A percentile compares a stretch with the other conserved stretches of the same genome.
Evolutionary conservation across 2,113 vertebrate genomes (phyloP).

Genomic region (Erinaceus europaeus): DNA sequence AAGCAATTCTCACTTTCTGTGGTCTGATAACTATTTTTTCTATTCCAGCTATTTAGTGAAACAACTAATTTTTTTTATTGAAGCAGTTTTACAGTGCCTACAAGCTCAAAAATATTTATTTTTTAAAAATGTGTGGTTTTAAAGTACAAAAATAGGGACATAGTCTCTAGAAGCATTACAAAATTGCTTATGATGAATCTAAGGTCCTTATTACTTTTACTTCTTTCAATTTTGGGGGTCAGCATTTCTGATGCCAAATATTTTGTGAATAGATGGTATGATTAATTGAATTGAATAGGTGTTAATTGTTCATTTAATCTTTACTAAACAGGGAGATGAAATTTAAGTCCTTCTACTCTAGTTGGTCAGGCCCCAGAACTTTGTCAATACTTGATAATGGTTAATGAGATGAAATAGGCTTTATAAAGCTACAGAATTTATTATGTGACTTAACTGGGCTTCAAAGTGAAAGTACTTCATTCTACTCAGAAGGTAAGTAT

Average conservation of each 20-base stretch:
- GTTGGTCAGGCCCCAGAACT: not conserved
- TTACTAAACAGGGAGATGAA: not conserved
- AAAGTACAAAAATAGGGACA: not conserved
- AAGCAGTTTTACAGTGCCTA: not conserved
- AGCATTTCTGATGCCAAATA: not conserved
- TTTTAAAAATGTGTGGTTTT: not conserved
- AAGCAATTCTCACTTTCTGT: conserved; percentile 21
- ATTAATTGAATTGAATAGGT: conserved; percentile 21
- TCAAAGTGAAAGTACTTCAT: not conserved
- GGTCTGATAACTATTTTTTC: conserved; percentile 4
- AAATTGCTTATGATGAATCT: not conserved
- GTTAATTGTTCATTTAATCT: not conserved
- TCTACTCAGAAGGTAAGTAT: not conserved
- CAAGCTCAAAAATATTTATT: not conserved
- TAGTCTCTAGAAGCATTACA: not conserved
- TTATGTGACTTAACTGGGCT: not conserved
- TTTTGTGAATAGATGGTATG: not conserved
- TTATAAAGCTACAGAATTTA: not conserved
- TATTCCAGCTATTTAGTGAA: conserved; percentile 12
- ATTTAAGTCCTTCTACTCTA: not conserved
- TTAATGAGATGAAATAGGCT: not conserved
- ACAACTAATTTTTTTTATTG: conserved; percentile 31
- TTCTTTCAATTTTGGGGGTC: not conserved
- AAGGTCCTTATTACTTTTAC: not conserved
- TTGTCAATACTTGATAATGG: not conserved